These are phyloP conservation scores for Phaetusa simplex DNA, from an alignment of 2,113 vertebrate genomes.

Conservation along the genomic window DNA sequence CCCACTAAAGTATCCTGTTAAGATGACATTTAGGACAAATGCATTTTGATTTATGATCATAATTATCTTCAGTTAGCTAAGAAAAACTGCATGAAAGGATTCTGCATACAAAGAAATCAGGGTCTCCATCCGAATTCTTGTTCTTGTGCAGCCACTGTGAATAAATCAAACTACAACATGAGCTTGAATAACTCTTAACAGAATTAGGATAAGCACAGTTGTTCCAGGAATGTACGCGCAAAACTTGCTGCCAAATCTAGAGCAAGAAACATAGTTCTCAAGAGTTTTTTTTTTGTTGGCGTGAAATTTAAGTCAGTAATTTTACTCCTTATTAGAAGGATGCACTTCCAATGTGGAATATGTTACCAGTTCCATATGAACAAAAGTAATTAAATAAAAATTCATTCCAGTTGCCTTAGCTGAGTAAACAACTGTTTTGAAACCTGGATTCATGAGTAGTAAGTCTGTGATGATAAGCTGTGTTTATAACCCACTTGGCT, in stretches of 20 bases:
- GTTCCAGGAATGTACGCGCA: neutral
- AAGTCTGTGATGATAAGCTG: neutral
- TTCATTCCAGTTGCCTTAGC: conserved; percentile 28
- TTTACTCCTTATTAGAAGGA: conserved; percentile 15
- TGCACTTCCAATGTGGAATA: neutral
- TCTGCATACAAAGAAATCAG: neutral
- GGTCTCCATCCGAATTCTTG: neutral
- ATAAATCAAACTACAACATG: neutral
- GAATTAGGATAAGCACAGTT: neutral
- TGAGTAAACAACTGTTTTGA: conserved; percentile 43
- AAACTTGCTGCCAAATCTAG: neutral
- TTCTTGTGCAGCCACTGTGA: conserved; percentile 1
- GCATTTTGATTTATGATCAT: conserved; percentile 24
- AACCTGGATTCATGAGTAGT: neutral
- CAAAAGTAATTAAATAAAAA: conserved; percentile 15
- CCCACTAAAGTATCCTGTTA: neutral
- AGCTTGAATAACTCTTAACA: neutral
- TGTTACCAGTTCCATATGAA: neutral
- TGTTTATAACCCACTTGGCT: conserved; percentile 10
- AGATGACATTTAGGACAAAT: neutral
- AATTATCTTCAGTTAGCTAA: conserved; percentile 14
- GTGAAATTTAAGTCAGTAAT: neutral
- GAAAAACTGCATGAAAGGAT: neutral
- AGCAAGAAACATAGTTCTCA: neutral
- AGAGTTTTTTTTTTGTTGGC: neutral